Conservation (phyloP, 2,113 vertebrate species). For the Chrysemys picta region DNA sequence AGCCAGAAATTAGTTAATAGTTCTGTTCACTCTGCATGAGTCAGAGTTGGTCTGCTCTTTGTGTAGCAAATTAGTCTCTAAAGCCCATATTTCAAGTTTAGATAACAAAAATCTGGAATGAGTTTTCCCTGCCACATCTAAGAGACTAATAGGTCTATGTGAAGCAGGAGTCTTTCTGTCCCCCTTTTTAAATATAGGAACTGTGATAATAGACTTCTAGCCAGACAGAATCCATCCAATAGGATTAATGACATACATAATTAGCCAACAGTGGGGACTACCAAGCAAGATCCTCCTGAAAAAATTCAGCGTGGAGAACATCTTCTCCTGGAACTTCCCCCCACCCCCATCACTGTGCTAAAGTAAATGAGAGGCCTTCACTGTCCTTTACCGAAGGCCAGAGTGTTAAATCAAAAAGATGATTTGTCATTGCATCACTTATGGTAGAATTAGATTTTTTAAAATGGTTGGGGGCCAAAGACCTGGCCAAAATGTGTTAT, state of each 20-base stretch:
- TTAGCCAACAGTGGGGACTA: not conserved
- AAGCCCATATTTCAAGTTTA: not conserved
- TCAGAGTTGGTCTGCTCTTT: constrained; percentile 40
- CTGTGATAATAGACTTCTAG: not conserved
- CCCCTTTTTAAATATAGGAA: not conserved
- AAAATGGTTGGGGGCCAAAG: constrained; percentile 11
- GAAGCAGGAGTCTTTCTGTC: not conserved
- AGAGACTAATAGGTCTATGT: not conserved
- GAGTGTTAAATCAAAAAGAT: not conserved
- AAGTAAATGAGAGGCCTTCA: not conserved
- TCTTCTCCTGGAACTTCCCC: not conserved
- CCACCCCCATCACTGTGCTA: not conserved
- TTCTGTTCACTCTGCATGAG: constrained; percentile 53
- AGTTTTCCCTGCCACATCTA: not conserved
- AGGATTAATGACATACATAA: not conserved
- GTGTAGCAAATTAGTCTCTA: not conserved
- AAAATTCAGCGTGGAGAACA: not conserved
- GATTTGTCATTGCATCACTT: not conserved
- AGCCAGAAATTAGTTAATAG: constrained; percentile 68
- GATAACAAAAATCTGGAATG: not conserved
- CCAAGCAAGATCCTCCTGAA: not conserved
- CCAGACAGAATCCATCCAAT: not conserved
- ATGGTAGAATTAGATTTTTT: not conserved
- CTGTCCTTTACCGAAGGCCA: not conserved
- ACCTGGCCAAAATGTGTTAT: constrained; percentile 16